These are phyloP conservation scores for Cremastobaeus sp. DNA, from an alignment of 2,888 invertebrate genomes.

Conservation along the genomic window DNA sequence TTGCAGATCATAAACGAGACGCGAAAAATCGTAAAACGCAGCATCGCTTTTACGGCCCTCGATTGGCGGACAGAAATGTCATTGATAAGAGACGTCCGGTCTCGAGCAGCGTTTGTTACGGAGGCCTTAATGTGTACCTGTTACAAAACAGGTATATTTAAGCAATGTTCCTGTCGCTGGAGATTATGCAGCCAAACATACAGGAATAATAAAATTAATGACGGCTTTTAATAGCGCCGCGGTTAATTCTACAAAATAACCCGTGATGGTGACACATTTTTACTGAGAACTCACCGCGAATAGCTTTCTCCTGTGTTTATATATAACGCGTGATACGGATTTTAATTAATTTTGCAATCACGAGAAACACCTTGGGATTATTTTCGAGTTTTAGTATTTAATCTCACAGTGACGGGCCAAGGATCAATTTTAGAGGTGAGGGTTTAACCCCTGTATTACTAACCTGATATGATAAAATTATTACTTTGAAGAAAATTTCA, in stretches of 20 bases:
- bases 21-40: conserved; percentile 28
- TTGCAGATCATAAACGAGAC: conserved; percentile 35
- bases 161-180: conserved; percentile 18
- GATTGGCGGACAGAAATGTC: conserved; percentile 30
- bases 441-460: no score
- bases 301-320: conserved; percentile 17
- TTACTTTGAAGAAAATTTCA: no score
- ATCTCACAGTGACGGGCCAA: no score
- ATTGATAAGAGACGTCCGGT: conserved; percentile 26
- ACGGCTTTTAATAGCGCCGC: conserved; percentile 26
- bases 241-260: conserved; percentile 23
- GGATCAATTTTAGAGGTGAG: no score
- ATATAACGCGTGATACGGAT: conserved; percentile 16
- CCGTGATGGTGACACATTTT: conserved; percentile 32
- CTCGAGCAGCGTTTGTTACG: conserved; percentile 31
- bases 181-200: conserved; percentile 26
- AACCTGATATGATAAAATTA: no score
- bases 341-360: conserved; percentile 39
- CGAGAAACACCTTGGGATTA: conserved; percentile 24
- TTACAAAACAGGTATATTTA: conserved; percentile 38
- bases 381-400: no score
- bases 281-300: conserved; percentile 19
- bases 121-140: conserved; percentile 28
- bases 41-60: conserved; percentile 25
- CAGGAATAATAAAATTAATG: conserved; percentile 43